These are phyloP conservation scores for Bombus affinis DNA, from an alignment of 1,140 invertebrate genomes.

Conservation along the genomic window DNA sequence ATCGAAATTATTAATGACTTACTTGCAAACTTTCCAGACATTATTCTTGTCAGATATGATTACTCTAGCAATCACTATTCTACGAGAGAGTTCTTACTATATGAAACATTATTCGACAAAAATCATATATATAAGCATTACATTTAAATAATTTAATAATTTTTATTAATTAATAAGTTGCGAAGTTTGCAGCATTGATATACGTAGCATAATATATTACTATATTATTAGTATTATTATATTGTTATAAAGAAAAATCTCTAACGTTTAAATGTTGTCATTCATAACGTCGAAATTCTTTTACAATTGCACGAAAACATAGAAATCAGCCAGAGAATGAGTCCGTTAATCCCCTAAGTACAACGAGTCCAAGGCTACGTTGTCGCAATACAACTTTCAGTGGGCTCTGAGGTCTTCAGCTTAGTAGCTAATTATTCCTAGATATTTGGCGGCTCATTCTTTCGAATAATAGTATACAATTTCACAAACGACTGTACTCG, in stretches of 20 bases:
- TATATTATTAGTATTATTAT: too few relatives aligned
- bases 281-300: neutral
- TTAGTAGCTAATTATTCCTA: constrained; percentile 63
- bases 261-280: neutral
- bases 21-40: too few relatives aligned
- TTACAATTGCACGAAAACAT: constrained; percentile 24
- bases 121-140: neutral
- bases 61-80: neutral
- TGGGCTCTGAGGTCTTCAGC: constrained; percentile 47
- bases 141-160: neutral
- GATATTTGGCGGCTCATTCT: constrained; percentile 64
- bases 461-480: neutral
- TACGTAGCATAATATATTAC: neutral
- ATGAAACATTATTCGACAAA: neutral
- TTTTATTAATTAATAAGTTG: neutral
- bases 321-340: constrained; percentile 12
- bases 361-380: constrained; percentile 74
- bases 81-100: neutral
- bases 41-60: neutral
- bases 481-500: neutral
- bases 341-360: constrained; percentile 65
- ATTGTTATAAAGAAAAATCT: too few relatives aligned
- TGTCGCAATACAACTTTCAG: constrained; percentile 70
- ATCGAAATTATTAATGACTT: constrained; percentile 17
- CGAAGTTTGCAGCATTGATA: too few relatives aligned